Percentiles rank a stretch among this genome's conserved stretches.
Conservation (phyloP, 2,113 vertebrate genomes). For the Enhydra lutris region DNA sequence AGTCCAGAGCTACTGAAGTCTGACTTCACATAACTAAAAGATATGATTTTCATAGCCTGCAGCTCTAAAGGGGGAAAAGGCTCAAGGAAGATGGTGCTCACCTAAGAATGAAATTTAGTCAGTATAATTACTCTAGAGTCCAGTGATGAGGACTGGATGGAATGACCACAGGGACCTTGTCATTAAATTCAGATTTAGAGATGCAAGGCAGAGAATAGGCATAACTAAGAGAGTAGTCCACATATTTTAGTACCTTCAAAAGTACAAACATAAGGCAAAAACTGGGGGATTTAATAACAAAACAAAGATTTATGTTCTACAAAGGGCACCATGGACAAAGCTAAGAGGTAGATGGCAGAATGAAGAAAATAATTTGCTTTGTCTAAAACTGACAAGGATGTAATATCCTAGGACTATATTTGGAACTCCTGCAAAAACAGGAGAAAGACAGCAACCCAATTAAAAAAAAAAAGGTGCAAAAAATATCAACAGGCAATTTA, state of each 20-base stretch:
- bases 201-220: background rate
- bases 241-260: background rate
- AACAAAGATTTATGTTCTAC: background rate
- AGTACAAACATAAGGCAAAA: background rate
- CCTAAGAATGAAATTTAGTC: background rate
- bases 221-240: background rate
- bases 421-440: background rate
- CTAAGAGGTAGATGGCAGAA: background rate
- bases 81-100: background rate
- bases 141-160: background rate
- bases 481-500: background rate
- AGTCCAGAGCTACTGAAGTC: background rate
- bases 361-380: conserved; percentile 28
- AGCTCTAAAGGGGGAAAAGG: background rate
- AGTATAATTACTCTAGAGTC: background rate
- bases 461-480: background rate
- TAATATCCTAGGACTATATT: background rate
- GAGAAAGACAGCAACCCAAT: background rate
- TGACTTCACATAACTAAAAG: background rate
- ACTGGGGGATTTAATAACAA: background rate
- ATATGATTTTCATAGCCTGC: background rate
- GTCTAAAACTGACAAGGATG: background rate
- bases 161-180: background rate
- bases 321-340: background rate
- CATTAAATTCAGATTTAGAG: background rate